A percentile compares a stretch with the other conserved stretches of the same genome.
Conservation (phyloP, 1,140 invertebrate genomes). For the Drosophila malerkotliana region DNA sequence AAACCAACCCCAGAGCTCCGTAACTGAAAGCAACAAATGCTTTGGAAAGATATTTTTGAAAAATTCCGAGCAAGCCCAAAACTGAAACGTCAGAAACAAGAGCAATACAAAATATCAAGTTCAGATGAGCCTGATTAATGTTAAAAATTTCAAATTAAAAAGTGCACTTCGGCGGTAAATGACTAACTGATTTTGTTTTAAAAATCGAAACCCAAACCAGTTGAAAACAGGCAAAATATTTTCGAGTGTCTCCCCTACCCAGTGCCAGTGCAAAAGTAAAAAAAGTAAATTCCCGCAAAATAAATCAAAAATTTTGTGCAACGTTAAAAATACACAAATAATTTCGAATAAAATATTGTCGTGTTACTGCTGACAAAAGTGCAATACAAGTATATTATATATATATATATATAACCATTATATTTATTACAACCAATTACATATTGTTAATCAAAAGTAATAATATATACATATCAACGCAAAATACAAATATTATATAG, state of each 20-base stretch:
- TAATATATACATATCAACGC: slow-evolving; percentile 47
- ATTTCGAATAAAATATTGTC: slow-evolving; percentile 65
- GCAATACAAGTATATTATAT: slow-evolving; percentile 50
- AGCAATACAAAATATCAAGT: slow-evolving; percentile 8
- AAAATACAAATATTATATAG: slow-evolving; percentile 15
- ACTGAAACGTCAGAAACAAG: slow-evolving; percentile 21
- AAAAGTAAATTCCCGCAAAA: slow-evolving; percentile 12
- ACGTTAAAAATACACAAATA: slow-evolving; percentile 33
- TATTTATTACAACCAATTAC: slow-evolving; percentile 45
- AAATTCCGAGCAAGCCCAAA: slow-evolving; percentile 51
- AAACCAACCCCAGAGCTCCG: slow-evolving; percentile 6
- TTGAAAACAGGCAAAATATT: slow-evolving; percentile 40
- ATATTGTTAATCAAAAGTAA: slow-evolving; percentile 60
- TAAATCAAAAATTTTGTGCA: slow-evolving; percentile 45
- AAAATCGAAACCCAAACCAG: slow-evolving; percentile 64
- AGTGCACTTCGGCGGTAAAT: slow-evolving; percentile 29
- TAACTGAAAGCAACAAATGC: slow-evolving; percentile 40
- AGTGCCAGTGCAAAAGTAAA: slow-evolving; percentile 25
- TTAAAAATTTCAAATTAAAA: not conserved
- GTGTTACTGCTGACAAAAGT: slow-evolving; percentile 44
- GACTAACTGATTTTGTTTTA: slow-evolving; percentile 76
- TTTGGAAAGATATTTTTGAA: slow-evolving; percentile 55
- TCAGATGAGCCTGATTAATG: slow-evolving; percentile 27
- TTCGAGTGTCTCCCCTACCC: slow-evolving; percentile 17
- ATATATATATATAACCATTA: slow-evolving; percentile 27